These are phyloP conservation scores for Habropoda laboriosa DNA, from an alignment of 1,140 invertebrate species.

Conservation along the genomic window DNA sequence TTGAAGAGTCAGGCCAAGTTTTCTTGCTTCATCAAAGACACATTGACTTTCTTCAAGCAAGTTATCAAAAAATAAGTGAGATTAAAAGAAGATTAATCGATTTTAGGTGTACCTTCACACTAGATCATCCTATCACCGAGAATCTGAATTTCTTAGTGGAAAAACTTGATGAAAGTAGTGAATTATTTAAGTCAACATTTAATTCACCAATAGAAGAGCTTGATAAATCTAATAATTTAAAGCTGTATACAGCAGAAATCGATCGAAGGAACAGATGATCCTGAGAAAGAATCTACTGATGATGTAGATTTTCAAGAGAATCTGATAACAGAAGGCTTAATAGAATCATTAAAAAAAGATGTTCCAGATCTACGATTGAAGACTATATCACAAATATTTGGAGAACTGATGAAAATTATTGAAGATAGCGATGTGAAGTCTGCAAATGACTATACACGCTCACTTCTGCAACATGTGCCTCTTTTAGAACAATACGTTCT, in stretches of 20 bases:
- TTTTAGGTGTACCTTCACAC: constrained; percentile 61
- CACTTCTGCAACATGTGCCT: constrained; percentile 81
- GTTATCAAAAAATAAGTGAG: constrained; percentile 71
- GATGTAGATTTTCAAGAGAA: constrained; percentile 74
- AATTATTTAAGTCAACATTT: constrained; percentile 31
- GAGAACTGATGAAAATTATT: constrained; percentile 59
- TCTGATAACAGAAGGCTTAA: constrained; percentile 84
- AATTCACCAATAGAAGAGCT: neutral
- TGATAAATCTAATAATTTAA: constrained; percentile 13
- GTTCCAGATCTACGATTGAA: constrained; percentile 82
- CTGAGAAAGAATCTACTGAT: constrained; percentile 76
- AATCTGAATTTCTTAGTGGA: constrained; percentile 66
- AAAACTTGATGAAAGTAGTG: constrained; percentile 61
- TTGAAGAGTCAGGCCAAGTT: constrained; percentile 67
- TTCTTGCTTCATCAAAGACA: constrained; percentile 76
- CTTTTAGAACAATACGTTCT: constrained; percentile 90
- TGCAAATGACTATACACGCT: constrained; percentile 44
- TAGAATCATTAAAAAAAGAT: constrained; percentile 84
- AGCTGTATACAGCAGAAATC: constrained; percentile 68
- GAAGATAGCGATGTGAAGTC: constrained; percentile 35
- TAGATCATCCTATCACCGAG: constrained; percentile 72
- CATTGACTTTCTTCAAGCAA: constrained; percentile 68
- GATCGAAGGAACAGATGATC: constrained; percentile 56
- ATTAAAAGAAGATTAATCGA: constrained; percentile 71
- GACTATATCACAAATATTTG: constrained; percentile 72